Evolutionary conservation across 1,140 invertebrate species (phyloP).

Genomic region (Ips nitidus): DNA sequence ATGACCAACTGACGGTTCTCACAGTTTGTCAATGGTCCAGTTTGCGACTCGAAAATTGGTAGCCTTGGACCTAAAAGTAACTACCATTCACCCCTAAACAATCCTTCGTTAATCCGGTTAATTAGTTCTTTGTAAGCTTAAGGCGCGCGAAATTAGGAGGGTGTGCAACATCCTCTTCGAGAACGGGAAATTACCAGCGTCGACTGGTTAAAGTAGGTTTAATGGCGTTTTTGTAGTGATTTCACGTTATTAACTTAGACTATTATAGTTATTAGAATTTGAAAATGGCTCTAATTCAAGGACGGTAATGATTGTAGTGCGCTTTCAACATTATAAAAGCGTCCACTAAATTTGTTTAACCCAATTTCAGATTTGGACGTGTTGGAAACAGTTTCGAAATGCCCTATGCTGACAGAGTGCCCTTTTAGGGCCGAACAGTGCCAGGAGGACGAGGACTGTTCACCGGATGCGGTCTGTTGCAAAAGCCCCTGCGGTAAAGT

Average conservation of each 20-base stretch:
- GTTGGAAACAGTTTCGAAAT: slow-evolving; percentile 39
- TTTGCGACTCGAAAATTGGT: no score
- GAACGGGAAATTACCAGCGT: not conserved
- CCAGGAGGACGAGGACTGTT: slow-evolving; percentile 50
- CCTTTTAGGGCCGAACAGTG: slow-evolving; percentile 50
- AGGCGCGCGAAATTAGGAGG: not conserved
- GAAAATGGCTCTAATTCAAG: no score
- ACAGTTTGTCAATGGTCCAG: no score
- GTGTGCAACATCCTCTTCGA: not conserved
- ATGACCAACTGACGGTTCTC: no score
- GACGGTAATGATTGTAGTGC: not conserved
- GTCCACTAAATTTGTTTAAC: not conserved
- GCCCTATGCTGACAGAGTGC: slow-evolving; percentile 51
- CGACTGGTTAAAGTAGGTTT: not conserved
- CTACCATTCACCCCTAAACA: no score
- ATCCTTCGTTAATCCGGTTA: not conserved
- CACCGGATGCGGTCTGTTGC: slow-evolving; percentile 51
- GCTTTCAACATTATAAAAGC: not conserved
- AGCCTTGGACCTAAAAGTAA: no score
- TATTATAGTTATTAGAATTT: no score
- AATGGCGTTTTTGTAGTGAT: not conserved
- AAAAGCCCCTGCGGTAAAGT: slow-evolving; percentile 54
- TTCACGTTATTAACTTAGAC: not conserved
- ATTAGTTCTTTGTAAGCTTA: not conserved
- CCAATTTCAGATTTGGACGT: slow-evolving; percentile 27